Conservation (phyloP, 35 echinoderm and acorn worm genomes). For the Apostichopus californicus region DNA sequence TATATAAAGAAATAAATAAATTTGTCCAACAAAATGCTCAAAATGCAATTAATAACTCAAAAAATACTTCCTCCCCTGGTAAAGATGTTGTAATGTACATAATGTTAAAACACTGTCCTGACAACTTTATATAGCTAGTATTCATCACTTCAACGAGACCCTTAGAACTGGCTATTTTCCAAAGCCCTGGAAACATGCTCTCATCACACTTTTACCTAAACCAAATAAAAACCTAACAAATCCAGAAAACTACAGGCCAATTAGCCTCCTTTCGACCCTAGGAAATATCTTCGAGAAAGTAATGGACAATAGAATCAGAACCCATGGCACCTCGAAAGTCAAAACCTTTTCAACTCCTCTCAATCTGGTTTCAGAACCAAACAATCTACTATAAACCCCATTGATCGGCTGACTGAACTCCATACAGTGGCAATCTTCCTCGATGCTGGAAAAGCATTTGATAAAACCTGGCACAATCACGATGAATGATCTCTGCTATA, state of each 20-base stretch:
- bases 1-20: too few species aligned
- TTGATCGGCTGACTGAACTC: background rate
- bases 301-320: background rate
- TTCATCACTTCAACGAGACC: background rate
- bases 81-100: too few species aligned
- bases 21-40: too few species aligned
- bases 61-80: too few species aligned
- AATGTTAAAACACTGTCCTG: too few species aligned
- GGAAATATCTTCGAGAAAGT: slow-evolving; percentile 4
- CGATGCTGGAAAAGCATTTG: too few species aligned
- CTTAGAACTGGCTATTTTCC: background rate
- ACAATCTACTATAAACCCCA: background rate
- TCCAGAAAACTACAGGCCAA: slow-evolving; percentile 3
- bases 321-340: background rate
- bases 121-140: too few species aligned
- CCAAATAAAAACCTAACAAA: background rate
- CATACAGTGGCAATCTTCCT: too few species aligned
- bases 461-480: too few species aligned
- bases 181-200: background rate
- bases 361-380: slow-evolving; percentile 13
- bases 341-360: background rate
- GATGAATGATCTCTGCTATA: too few species aligned
- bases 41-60: too few species aligned
- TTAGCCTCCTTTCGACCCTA: background rate
- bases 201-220: background rate